Conservation (phyloP, 1,140 invertebrate species). For the Lordiphosa stackelbergi region DNA sequence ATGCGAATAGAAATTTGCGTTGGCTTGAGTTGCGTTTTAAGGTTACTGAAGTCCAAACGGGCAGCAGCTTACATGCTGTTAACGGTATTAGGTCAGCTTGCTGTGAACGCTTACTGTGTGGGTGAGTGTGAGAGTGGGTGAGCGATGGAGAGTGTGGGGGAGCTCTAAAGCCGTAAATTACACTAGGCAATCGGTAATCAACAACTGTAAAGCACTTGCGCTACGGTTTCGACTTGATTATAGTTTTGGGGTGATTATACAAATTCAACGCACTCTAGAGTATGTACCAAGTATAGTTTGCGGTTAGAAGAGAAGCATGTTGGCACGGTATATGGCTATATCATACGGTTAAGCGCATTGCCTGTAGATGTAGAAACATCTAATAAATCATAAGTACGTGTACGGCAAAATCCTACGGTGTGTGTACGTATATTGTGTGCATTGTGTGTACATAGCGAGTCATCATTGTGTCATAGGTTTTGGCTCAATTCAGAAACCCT, state of each 20-base stretch:
- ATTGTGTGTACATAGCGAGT: too few species aligned
- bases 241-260: constrained; percentile 11
- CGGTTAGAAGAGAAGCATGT: constrained; percentile 34
- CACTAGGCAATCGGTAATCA: constrained; percentile 20
- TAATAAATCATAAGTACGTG: constrained; percentile 2
- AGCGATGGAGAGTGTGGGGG: constrained; percentile 30
- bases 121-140: constrained; percentile 10
- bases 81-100: constrained; percentile 42
- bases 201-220: constrained; percentile 25
- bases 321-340: constrained; percentile 16
- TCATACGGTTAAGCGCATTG: constrained; percentile 11
- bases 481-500: too few species aligned
- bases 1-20: constrained; percentile 67
- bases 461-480: too few species aligned
- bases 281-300: constrained; percentile 35
- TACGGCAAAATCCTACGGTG: background rate
- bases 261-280: constrained; percentile 9
- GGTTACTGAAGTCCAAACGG: constrained; percentile 39
- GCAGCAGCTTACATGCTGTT: constrained; percentile 41
- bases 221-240: constrained; percentile 24
- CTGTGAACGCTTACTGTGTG: constrained; percentile 28
- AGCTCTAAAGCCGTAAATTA: constrained; percentile 43
- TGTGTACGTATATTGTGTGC: background rate
- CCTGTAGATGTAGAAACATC: constrained; percentile 16
- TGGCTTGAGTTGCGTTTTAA: constrained; percentile 53